phyloP scores from a whole-genome alignment of 2,888 invertebrate genomes.

The Graphium colonna region DNA sequence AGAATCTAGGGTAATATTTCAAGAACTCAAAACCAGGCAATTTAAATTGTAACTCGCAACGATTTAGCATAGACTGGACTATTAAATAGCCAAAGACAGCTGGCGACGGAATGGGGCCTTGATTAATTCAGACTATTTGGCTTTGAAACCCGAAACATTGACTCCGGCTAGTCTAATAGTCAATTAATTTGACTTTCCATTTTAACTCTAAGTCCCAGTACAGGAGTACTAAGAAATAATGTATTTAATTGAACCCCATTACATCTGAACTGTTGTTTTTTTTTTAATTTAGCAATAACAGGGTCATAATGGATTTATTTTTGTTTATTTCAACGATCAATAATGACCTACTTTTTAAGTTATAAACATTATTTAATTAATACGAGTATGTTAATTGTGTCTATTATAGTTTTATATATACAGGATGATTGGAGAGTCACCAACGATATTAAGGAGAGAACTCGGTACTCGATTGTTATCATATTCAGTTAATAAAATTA shows the following conservation, averaged over 20 bases:
- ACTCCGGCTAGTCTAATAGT: slow-evolving; percentile 30
- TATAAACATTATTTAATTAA: too few species aligned
- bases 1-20: too few species aligned
- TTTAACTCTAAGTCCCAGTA: slow-evolving; percentile 16
- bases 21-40: too few species aligned
- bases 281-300: not conserved
- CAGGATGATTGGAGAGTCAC: too few species aligned
- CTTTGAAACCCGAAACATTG: slow-evolving; percentile 34
- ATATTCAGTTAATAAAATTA: too few species aligned
- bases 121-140: slow-evolving; percentile 34
- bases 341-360: too few species aligned
- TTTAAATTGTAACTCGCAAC: too few species aligned
- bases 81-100: slow-evolving; percentile 6
- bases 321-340: not conserved
- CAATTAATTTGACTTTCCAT: slow-evolving; percentile 39
- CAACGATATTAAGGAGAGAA: too few species aligned
- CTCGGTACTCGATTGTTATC: too few species aligned
- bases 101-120: slow-evolving; percentile 29
- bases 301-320: not conserved
- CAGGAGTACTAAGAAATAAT: slow-evolving; percentile 2
- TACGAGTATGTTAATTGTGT: too few species aligned
- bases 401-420: too few species aligned
- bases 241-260: not conserved
- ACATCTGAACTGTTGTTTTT: not conserved
- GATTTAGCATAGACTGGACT: slow-evolving; percentile 4